These are phyloP conservation scores for Sclerurus mexicanus DNA, from an alignment of 2,113 vertebrate species.

Conservation along the genomic window DNA sequence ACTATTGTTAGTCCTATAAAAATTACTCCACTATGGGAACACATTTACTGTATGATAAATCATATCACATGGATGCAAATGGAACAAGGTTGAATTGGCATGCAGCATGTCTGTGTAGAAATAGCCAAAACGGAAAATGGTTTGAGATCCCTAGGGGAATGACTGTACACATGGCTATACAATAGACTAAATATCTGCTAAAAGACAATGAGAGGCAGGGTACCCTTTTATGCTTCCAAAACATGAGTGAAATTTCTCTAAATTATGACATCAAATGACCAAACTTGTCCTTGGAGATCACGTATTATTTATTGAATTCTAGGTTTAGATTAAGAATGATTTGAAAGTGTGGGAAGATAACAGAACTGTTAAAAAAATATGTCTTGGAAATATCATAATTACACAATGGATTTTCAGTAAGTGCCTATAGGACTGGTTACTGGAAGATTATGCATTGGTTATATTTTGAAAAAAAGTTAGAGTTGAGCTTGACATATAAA, in stretches of 20 bases:
- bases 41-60: constrained; percentile 2
- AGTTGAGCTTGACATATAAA: background rate
- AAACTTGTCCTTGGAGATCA: background rate
- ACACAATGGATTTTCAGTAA: background rate
- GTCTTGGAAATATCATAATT: background rate
- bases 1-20: background rate
- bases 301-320: background rate
- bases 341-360: background rate
- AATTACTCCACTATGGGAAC: background rate
- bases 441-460: background rate
- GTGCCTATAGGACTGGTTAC: background rate
- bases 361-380: background rate
- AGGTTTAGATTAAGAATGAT: background rate
- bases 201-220: background rate
- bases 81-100: background rate
- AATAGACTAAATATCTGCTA: background rate
- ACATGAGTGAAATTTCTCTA: background rate
- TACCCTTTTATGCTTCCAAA: background rate
- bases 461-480: background rate
- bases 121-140: background rate
- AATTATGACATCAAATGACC: background rate
- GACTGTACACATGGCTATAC: background rate
- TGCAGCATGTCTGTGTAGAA: background rate
- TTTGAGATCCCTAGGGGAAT: background rate
- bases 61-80: background rate